A percentile compares a stretch with the other conserved stretches of the same genome.
phyloP scores from a whole-genome alignment of 1,140 invertebrate species.

The Protaetia brevitarsis region DNA sequence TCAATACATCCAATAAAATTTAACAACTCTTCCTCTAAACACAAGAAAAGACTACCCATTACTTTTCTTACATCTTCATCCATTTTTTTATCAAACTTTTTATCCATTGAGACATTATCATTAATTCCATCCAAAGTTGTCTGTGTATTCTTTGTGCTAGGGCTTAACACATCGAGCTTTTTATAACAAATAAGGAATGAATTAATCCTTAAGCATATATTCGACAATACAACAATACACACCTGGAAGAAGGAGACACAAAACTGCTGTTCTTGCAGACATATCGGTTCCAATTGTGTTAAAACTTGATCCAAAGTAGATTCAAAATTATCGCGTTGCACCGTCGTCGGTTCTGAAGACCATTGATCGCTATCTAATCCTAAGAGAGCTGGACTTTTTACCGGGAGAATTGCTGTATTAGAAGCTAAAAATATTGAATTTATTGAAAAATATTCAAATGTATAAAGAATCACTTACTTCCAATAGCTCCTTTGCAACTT shows the following conservation, averaged over 20 bases:
- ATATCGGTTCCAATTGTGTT: constrained; percentile 86
- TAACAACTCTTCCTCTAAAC: constrained; percentile 80
- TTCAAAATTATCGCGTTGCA: constrained; percentile 62
- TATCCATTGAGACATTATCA: constrained; percentile 51
- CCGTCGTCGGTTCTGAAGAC: constrained; percentile 56
- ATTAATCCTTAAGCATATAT: no score
- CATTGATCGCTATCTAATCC: constrained; percentile 60
- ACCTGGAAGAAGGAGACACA: constrained; percentile 88
- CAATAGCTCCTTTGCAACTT: constrained; percentile 41
- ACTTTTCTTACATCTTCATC: constrained; percentile 78
- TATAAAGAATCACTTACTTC: constrained; percentile 29
- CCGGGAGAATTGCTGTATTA: constrained; percentile 37
- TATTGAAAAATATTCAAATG: constrained; percentile 11
- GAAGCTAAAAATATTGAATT: neutral
- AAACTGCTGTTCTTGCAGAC: constrained; percentile 93
- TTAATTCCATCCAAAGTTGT: constrained; percentile 52
- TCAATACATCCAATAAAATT: constrained; percentile 83
- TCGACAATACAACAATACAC: neutral
- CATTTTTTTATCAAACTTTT: constrained; percentile 66
- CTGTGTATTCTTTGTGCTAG: constrained; percentile 55
- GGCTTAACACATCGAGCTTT: constrained; percentile 62
- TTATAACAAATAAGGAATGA: neutral
- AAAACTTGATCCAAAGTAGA: constrained; percentile 77
- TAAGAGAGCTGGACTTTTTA: constrained; percentile 49
- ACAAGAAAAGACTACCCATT: constrained; percentile 84